phyloP scores from a whole-genome alignment of 2,113 vertebrate genomes.

The Sprattus sprattus region DNA sequence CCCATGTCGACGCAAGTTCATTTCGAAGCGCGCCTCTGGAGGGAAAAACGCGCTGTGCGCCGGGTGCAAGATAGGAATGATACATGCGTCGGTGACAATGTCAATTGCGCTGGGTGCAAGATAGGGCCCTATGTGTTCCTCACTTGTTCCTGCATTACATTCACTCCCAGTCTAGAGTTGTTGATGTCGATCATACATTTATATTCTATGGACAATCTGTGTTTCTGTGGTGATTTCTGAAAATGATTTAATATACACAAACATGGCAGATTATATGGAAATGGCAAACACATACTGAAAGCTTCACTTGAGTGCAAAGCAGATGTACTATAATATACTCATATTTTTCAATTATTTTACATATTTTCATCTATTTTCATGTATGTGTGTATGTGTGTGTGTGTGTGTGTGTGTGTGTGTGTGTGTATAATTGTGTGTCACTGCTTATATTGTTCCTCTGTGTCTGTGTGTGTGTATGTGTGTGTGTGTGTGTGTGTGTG shows the following conservation, averaged over 20 bases:
- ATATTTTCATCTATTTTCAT: neutral
- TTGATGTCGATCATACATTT: neutral
- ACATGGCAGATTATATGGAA: neutral
- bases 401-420: constrained; percentile 28
- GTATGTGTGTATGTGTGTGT: constrained; percentile 38
- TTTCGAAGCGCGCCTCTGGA: too few species aligned
- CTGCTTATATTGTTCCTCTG: too few species aligned
- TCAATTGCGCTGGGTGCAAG: too few species aligned
- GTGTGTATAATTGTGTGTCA: neutral
- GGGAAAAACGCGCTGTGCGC: too few species aligned
- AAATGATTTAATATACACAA: neutral
- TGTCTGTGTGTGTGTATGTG: neutral
- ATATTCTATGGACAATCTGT: neutral
- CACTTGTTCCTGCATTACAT: neutral
- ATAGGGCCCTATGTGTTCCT: too few species aligned
- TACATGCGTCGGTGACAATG: too few species aligned
- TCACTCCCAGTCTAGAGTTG: neutral
- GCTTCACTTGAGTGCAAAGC: neutral
- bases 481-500: neutral
- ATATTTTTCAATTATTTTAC: neutral
- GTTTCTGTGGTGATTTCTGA: neutral
- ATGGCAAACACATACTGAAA: neutral
- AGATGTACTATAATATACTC: neutral
- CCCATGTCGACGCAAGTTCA: too few species aligned
- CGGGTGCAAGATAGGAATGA: too few species aligned